Evolutionary conservation across 2,888 invertebrate species (phyloP).

Genomic region (Tridacna crocea): DNA sequence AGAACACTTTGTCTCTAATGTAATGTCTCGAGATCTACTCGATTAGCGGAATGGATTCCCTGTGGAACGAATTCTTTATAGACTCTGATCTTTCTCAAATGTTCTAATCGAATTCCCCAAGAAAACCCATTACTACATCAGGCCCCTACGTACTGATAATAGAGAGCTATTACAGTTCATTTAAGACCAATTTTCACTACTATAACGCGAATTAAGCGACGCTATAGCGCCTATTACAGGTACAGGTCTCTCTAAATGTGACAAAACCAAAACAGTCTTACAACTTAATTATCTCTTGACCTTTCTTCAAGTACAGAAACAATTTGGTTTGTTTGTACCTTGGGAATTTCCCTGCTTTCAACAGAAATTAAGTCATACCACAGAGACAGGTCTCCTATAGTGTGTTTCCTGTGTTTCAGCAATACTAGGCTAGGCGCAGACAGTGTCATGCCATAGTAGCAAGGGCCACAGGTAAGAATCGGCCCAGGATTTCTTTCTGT

Average conservation of each 20-base stretch:
- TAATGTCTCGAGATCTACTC: slow-evolving; percentile 19
- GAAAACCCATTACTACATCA: slow-evolving; percentile 8
- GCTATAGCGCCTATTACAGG: slow-evolving; percentile 28
- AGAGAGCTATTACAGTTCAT: slow-evolving; percentile 36
- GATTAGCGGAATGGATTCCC: slow-evolving; percentile 13
- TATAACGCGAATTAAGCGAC: slow-evolving; percentile 6
- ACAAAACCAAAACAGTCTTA: slow-evolving; percentile 39
- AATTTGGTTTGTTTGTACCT: too few relatives aligned
- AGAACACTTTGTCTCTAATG: slow-evolving; percentile 10
- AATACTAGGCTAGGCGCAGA: too few relatives aligned
- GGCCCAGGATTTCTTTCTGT: too few relatives aligned
- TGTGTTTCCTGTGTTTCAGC: too few relatives aligned
- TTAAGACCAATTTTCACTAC: slow-evolving; percentile 46
- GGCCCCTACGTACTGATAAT: slow-evolving; percentile 24
- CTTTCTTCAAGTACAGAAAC: too few relatives aligned
- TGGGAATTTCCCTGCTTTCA: too few relatives aligned
- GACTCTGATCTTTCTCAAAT: not conserved
- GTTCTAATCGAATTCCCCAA: slow-evolving; percentile 22
- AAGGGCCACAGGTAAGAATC: too few relatives aligned
- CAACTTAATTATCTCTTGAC: slow-evolving; percentile 36
- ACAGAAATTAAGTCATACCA: too few relatives aligned
- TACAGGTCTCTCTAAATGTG: slow-evolving; percentile 33
- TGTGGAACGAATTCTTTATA: not conserved
- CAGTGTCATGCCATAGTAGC: too few relatives aligned
- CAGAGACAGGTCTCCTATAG: too few relatives aligned